Evolutionary conservation across 2,888 invertebrate species (phyloP).

Genomic region (Bombyx huttoni): DNA sequence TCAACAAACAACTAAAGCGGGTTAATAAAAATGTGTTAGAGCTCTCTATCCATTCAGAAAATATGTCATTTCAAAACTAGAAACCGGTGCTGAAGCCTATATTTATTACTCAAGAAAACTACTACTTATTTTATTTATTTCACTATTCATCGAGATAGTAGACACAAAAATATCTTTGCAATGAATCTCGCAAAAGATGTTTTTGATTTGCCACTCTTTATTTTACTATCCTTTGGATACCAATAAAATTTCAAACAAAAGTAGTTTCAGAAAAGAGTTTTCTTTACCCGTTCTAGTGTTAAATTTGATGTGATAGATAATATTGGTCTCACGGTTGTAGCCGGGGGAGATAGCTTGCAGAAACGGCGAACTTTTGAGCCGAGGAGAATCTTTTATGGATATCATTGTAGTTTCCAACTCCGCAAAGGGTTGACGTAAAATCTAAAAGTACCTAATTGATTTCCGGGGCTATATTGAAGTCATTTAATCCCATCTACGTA

Average conservation of each 20-base stretch:
- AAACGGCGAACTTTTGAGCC: conserved; percentile 19
- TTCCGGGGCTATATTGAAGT: background rate
- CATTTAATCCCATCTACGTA: background rate
- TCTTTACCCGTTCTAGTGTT: conserved; percentile 30
- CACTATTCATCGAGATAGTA: no score
- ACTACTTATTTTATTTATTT: no score
- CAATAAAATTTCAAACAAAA: background rate
- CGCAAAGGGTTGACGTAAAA: background rate
- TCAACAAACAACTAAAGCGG: no score
- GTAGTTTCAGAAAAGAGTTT: conserved; percentile 13
- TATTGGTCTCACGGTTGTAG: conserved; percentile 31
- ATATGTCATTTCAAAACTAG: no score
- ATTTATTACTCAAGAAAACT: no score
- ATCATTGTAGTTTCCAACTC: background rate
- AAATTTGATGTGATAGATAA: conserved; percentile 38
- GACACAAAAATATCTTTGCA: no score
- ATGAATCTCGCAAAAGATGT: no score
- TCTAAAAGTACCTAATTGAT: background rate
- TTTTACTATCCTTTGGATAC: background rate
- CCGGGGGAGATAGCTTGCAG: conserved; percentile 12
- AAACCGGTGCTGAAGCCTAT: no score
- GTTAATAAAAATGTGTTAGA: no score
- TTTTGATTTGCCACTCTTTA: background rate
- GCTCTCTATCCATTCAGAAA: no score
- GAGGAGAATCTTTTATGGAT: conserved; percentile 24